Conservation (phyloP, 2,797 vertebrate genomes). For the Rhinichthys osculus region DNA sequence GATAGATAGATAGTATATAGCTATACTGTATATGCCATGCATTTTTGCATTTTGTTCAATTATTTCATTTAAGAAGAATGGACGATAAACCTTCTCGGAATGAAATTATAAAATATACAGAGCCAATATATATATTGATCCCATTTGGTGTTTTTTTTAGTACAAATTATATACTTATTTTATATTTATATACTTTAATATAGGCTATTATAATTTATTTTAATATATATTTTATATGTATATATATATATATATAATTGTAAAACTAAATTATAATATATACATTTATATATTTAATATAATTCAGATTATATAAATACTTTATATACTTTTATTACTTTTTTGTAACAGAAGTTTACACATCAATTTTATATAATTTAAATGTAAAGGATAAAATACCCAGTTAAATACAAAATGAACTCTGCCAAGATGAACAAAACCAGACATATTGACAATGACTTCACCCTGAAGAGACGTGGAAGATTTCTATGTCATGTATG, state of each 20-base stretch:
- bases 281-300: too few species aligned
- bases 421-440: neutral
- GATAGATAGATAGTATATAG: too few species aligned
- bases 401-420: neutral
- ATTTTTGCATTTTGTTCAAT: neutral
- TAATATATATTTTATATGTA: too few species aligned
- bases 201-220: too few species aligned
- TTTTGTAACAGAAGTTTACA: too few species aligned
- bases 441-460: neutral
- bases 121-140: neutral
- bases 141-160: too few species aligned
- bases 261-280: neutral
- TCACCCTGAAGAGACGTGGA: neutral
- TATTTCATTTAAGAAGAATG: neutral
- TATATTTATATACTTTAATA: too few species aligned
- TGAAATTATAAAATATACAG: slow-evolving; percentile 45
- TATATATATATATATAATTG: neutral
- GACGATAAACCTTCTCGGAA: neutral
- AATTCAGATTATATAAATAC: too few species aligned
- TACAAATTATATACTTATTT: too few species aligned
- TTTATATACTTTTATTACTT: too few species aligned
- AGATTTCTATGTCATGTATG: neutral
- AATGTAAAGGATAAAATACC: neutral
- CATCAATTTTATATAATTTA: neutral
- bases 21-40: neutral